Evolutionary conservation across 92 coral and sea anemone species (phyloP).

Genomic region (Chrysogorgia sp.): DNA sequence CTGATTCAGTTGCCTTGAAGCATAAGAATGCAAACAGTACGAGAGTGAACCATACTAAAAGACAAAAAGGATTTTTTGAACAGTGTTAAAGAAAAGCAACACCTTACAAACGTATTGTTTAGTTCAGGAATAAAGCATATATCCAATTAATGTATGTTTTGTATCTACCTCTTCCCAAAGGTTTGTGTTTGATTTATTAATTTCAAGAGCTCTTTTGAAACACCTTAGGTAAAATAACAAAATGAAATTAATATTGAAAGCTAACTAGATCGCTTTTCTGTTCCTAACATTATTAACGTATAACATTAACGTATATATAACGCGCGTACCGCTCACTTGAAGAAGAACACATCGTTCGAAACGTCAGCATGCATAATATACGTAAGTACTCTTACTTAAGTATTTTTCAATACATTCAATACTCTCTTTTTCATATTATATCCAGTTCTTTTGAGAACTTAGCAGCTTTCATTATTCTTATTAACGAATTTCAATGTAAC

Average conservation of each 20-base stretch:
- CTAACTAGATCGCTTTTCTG: no score
- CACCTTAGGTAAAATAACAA: conserved; percentile 53
- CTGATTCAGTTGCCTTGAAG: conserved; percentile 95
- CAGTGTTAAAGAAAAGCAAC: not conserved
- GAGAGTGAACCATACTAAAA: conserved; percentile 87
- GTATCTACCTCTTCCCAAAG: conserved; percentile 86
- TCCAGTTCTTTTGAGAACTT: no score
- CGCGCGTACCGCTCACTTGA: no score
- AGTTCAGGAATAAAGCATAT: not conserved
- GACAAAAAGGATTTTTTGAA: not conserved
- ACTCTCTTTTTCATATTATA: no score
- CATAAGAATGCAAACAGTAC: conserved; percentile 90
- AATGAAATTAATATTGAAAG: not conserved
- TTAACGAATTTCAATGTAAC: not conserved
- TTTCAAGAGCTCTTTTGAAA: conserved; percentile 93
- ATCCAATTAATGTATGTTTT: not conserved
- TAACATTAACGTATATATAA: no score
- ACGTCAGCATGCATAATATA: no score
- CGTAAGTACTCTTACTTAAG: no score
- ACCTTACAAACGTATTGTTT: not conserved
- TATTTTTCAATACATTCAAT: no score
- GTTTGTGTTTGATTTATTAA: conserved; percentile 92
- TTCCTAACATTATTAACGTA: no score
- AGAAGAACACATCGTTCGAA: no score
- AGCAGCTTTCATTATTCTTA: no score